These are phyloP conservation scores for Onychomys torridus DNA, from an alignment of 2,797 vertebrate species.

Conservation along the genomic window DNA sequence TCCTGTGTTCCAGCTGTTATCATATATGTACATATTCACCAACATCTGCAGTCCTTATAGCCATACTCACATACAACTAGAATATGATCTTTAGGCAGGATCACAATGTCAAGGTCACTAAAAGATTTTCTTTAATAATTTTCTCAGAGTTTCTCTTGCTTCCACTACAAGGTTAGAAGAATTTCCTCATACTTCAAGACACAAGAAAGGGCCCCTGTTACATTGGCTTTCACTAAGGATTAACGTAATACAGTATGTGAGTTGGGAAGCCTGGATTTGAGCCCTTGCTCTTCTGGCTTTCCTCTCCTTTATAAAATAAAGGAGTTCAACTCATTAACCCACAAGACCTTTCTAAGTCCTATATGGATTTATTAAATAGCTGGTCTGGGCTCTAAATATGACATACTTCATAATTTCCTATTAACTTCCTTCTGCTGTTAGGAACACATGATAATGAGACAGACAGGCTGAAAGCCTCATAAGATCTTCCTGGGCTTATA, in stretches of 20 bases:
- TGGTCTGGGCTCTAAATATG: conserved; percentile 34
- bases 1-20: not conserved
- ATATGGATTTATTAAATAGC: conserved; percentile 41
- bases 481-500: conserved; percentile 61
- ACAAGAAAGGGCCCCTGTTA: not conserved
- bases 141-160: conserved; percentile 1
- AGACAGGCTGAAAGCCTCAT: conserved; percentile 48
- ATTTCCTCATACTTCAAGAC: not conserved
- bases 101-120: not conserved
- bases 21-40: not conserved
- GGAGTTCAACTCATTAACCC: conserved; percentile 23
- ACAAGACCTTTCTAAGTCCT: not conserved
- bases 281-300: not conserved
- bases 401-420: conserved; percentile 40
- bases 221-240: not conserved
- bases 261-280: not conserved
- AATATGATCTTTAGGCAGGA: not conserved
- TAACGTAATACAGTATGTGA: not conserved
- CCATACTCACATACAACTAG: not conserved
- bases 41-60: not conserved
- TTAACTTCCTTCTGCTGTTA: conserved; percentile 48
- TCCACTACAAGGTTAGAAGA: not conserved
- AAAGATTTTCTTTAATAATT: not conserved
- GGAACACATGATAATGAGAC: not conserved
- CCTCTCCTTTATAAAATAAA: conserved; percentile 26